A percentile compares a stretch with the other conserved stretches of the same genome.
These are phyloP conservation scores for Toxotes chatareus DNA, from an alignment of 2,113 vertebrate genomes.

Conservation along the genomic window DNA sequence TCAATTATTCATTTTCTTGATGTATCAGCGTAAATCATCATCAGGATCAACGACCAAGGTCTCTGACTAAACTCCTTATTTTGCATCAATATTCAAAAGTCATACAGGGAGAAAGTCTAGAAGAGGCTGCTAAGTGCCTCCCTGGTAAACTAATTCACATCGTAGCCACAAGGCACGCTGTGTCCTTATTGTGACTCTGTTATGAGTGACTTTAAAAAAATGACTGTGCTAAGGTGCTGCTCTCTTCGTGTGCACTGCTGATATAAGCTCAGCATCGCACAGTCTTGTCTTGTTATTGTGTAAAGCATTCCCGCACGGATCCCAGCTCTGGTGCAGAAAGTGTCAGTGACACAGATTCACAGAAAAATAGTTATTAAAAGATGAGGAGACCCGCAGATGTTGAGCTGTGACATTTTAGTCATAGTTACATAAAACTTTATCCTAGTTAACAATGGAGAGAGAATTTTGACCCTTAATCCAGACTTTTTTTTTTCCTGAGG, in stretches of 20 bases:
- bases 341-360: constrained; percentile 47
- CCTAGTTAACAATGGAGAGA: background rate
- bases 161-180: background rate
- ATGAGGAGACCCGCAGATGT: constrained; percentile 31
- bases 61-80: background rate
- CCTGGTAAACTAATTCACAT: background rate
- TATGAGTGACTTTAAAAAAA: background rate
- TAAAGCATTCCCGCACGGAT: background rate
- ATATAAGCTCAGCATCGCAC: constrained; percentile 1
- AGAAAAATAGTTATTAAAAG: constrained; percentile 32
- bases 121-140: background rate
- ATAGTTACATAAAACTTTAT: background rate
- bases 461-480: background rate
- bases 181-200: background rate
- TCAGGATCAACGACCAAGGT: background rate
- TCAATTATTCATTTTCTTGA: constrained; percentile 43
- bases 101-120: background rate
- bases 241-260: background rate
- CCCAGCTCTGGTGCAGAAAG: constrained; percentile 13
- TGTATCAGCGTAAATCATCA: background rate
- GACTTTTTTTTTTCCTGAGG: background rate
- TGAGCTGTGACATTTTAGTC: background rate
- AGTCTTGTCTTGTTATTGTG: constrained; percentile 22
- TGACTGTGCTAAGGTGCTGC: background rate
- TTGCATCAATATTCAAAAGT: background rate